Conservation (phyloP, 2,888 invertebrate species). For the Tetragnatha montana region DNA sequence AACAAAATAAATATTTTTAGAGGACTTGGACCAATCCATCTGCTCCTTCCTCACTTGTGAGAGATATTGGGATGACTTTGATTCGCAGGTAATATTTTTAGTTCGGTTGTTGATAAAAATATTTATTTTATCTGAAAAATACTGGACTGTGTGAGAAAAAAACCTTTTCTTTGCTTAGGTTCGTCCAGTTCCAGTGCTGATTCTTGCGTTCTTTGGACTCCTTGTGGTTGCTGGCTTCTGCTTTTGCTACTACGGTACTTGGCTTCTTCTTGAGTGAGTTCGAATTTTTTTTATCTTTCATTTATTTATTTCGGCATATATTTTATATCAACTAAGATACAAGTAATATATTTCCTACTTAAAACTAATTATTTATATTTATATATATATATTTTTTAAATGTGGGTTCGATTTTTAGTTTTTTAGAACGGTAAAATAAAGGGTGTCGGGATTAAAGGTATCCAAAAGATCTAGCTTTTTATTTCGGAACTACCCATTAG, state of each 20-base stretch:
- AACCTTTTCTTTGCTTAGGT: conserved; percentile 56
- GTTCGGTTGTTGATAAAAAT: neutral
- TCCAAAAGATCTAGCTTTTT: no score
- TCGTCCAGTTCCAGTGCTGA: conserved; percentile 88
- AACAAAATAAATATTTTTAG: conserved; percentile 78
- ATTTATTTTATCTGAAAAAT: neutral
- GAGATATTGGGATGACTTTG: conserved; percentile 91
- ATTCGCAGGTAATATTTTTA: conserved; percentile 75
- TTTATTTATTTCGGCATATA: neutral
- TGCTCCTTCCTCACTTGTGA: conserved; percentile 96
- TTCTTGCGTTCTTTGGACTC: conserved; percentile 85
- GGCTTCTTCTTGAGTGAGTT: conserved; percentile 93
- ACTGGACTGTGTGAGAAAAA: neutral
- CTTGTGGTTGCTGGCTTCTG: conserved; percentile 88
- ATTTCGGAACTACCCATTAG: no score
- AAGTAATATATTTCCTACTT: neutral
- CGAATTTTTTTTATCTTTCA: conserved; percentile 3
- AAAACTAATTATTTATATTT: neutral
- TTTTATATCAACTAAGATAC: no score
- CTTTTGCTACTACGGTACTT: conserved; percentile 93
- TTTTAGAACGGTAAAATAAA: neutral
- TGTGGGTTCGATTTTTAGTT: neutral
- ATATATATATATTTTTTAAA: neutral
- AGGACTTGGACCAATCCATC: conserved; percentile 90
- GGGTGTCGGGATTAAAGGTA: no score